Percentiles rank a stretch among this genome's conserved stretches.
Evolutionary conservation across 92 coral and sea anemone species (phyloP).

Genomic region (Zoanthus sansibaricus): DNA sequence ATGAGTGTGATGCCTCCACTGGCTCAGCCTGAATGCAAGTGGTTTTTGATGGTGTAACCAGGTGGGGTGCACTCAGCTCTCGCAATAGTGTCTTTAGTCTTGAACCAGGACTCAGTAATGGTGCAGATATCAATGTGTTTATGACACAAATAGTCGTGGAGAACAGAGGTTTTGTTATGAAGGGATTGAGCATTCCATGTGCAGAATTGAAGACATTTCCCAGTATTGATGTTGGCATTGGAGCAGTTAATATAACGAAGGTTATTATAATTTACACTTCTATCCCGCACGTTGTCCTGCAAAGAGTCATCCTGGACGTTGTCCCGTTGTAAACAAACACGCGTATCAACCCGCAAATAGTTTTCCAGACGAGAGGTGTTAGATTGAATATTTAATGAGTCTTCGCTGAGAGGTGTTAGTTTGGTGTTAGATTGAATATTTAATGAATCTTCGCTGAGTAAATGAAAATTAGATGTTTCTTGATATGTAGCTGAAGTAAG

Average conservation of each 20-base stretch:
- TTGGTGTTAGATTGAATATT: too few relatives aligned
- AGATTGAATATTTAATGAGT: not conserved
- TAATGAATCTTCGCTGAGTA: too few relatives aligned
- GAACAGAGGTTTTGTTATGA: conserved; percentile 7
- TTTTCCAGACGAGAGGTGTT: conserved; percentile 22
- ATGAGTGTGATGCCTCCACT: conserved; percentile 47
- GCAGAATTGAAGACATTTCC: conserved; percentile 42
- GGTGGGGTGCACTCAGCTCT: conserved; percentile 59
- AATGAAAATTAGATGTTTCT: too few relatives aligned
- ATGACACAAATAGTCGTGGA: conserved; percentile 19
- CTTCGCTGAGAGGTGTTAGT: too few relatives aligned
- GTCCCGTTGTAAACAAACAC: conserved; percentile 8
- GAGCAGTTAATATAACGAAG: conserved; percentile 34
- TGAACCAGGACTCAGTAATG: conserved; percentile 50
- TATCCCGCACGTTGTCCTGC: conserved; percentile 31
- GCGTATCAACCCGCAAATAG: conserved; percentile 8
- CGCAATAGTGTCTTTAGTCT: conserved; percentile 42
- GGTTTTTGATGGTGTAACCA: conserved; percentile 57
- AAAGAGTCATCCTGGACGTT: conserved; percentile 16
- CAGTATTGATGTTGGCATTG: conserved; percentile 47
- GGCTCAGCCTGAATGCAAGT: conserved; percentile 43
- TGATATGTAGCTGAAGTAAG: too few relatives aligned
- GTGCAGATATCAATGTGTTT: conserved; percentile 40
- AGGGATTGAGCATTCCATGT: conserved; percentile 18
- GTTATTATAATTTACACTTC: conserved; percentile 40